Base-by-base conservation (phyloP, 2,113 vertebrate species). In the Pedionomus torquatus region DNA sequence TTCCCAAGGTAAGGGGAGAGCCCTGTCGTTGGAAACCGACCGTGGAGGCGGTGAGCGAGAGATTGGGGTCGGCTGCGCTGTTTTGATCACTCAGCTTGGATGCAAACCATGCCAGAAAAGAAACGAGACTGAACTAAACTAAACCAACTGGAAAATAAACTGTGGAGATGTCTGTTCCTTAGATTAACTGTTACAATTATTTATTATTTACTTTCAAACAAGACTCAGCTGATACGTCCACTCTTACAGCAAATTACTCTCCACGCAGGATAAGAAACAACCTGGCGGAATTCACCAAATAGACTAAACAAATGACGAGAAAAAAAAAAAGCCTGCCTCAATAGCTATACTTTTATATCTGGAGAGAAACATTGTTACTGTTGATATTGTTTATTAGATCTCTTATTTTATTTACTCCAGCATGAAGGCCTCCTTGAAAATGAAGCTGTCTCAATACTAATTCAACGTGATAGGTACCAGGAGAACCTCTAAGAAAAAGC, bases 281-380 rank as follows among this genome's bases (percentile, higher is more conserved):
- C 77, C 77, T 83, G 80, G 57, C 76, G 81, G 89, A 77, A 74
- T 41, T 78, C 87, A 43, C 89, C 49, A 78, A 84, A 92, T 1
- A 96, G 87, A 87, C 84, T 89, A 94, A 96, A 96, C 87, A 96
- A 96, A 78, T 1, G 39, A 63, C 69, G 37, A 75, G 52, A 19
- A 68, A 55, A 44, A 78, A 83, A 49, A 28, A 68, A 51, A 84
- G 33, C 39, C 46, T 64, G 83, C 37, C 35, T 79, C 25, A 9
- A 21, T 17, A 57, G 60, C 69, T 82, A 7, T 48, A 18, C 7
- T 64, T 93, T 52, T 64, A 35, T 74, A 44, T 55, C 44, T 31
- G 24, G 9, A 79, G 44, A 90, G 46, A 83, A 85, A 71, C 17
- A 20, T 39, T 55, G 20, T 80, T 58, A 5, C 35, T 63, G 17